Evolutionary conservation across 2,113 vertebrate species (phyloP), one percentile per base, ranked within the genome.

Genomic region (Diglossa brunneiventris): DNA sequence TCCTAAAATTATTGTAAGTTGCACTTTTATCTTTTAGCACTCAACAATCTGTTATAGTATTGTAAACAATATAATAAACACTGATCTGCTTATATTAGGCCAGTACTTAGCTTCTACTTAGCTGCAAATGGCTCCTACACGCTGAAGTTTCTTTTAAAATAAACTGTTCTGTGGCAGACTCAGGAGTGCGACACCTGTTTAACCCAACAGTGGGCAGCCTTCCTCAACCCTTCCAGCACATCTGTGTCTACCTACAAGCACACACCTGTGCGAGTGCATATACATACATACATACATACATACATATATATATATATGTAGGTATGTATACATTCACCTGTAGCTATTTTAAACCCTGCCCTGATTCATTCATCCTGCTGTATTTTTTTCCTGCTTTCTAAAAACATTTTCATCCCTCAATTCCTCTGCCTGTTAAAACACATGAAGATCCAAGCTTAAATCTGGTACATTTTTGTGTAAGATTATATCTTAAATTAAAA

Each of bases 181-280:
- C 2, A 59, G 23, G 53, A 13, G 6, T 30, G 14, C 2, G 1
- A 53, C 33, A n/a, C 19, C 23, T 46, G 28, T 53, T 12, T 52
- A 30, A 46, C 24, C 15, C 2, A 0, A 21, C 44, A 46, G 20
- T 13, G 37, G 6, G 31, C 70, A 59, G 31, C 13, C 11, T 15
- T 35, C 28, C 28, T 46, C 30, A 66, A 30, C 20, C 12, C 3
- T 30, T 20, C 50, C 46, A n/a, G 44, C 28, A n/a, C 30, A 41
- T 13, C 24, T 0, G 0, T 50, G 9, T 42, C 17, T 50, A 13
- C 35, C 17, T 27, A 31, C 13, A 64, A 46, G 61, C 6, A n/a
- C 28, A 28, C 4, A 58, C 24, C 11, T 42, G 41, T 42, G 41
- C 6, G 15, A 42, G 44, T 47, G 4, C 4, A 5, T n/a, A 1